phyloP scores from a whole-genome alignment of 1,140 invertebrate genomes.

The fruit fly (Drosophila melanogaster) region DNA sequence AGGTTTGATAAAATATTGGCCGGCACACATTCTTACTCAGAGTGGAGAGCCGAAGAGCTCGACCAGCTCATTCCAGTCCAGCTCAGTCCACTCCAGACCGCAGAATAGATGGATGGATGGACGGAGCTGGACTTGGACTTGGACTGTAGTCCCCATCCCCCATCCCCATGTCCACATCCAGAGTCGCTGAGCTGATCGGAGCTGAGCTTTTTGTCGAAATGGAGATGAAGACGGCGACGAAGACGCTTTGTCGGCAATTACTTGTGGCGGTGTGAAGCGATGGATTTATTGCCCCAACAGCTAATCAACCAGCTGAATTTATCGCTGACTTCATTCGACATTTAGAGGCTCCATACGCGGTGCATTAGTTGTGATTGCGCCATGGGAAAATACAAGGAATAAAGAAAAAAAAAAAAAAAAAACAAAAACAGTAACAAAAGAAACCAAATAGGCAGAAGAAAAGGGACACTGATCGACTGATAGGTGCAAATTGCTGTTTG shows the following conservation, averaged over 20 bases:
- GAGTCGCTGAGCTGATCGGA: slow-evolving; percentile 5
- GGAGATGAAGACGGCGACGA: slow-evolving; percentile 49
- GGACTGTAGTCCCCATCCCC: background rate
- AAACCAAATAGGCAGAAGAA: slow-evolving; percentile 1
- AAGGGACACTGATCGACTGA: slow-evolving; percentile 39
- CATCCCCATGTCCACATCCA: background rate
- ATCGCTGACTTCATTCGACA: slow-evolving; percentile 74
- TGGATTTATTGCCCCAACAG: slow-evolving; percentile 74
- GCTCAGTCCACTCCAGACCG: slow-evolving; percentile 26
- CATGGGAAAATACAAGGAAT: slow-evolving; percentile 56
- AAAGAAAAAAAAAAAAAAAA: background rate
- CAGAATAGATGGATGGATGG: slow-evolving; percentile 29
- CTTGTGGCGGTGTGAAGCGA: slow-evolving; percentile 71
- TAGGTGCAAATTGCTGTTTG: slow-evolving; percentile 44
- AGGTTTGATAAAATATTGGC: slow-evolving; percentile 76
- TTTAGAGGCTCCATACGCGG: slow-evolving; percentile 58
- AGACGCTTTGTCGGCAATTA: slow-evolving; percentile 73
- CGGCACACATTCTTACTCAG: slow-evolving; percentile 68
- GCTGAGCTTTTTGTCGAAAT: slow-evolving; percentile 40
- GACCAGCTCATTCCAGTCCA: slow-evolving; percentile 5
- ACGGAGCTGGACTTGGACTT: no score
- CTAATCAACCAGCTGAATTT: slow-evolving; percentile 79
- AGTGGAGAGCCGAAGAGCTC: slow-evolving; percentile 12
- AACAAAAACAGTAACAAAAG: no score
- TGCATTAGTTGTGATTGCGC: slow-evolving; percentile 56